These are phyloP conservation scores for Sinopyrophorus schimmeli DNA, from an alignment of 2,888 invertebrate genomes.

Conservation along the genomic window DNA sequence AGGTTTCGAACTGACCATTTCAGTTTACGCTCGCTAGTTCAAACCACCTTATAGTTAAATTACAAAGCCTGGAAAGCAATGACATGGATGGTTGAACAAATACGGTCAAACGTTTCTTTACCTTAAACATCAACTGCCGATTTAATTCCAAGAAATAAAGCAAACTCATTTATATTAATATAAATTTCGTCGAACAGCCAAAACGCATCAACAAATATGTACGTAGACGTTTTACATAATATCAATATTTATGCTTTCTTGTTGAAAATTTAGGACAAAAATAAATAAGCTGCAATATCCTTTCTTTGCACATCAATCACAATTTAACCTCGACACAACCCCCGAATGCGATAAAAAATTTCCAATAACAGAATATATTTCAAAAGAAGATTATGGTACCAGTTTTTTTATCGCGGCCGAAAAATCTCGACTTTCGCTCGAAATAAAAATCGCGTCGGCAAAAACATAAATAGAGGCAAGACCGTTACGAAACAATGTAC, in stretches of 20 bases:
- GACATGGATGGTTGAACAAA: slow-evolving; percentile 2
- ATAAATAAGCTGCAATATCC: slow-evolving; percentile 18
- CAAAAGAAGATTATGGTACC: slow-evolving; percentile 9
- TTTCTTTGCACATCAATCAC: slow-evolving; percentile 20
- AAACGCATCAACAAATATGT: too few species aligned
- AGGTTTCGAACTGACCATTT: slow-evolving; percentile 17
- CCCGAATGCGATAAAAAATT: slow-evolving; percentile 22
- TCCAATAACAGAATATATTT: slow-evolving; percentile 15
- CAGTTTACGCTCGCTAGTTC: slow-evolving; percentile 14
- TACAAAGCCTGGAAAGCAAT: slow-evolving; percentile 7
- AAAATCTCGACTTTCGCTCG: too few species aligned
- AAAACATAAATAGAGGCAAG: too few species aligned
- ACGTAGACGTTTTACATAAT: too few species aligned
- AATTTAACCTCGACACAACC: slow-evolving; percentile 21
- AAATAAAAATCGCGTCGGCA: too few species aligned
- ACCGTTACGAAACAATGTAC: too few species aligned
- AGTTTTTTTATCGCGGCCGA: too few species aligned
- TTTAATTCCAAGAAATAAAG: too few species aligned
- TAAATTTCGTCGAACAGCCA: too few species aligned
- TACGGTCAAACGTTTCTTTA: neutral
- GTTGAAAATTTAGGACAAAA: slow-evolving; percentile 13
- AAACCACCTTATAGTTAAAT: slow-evolving; percentile 12
- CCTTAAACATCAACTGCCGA: too few species aligned
- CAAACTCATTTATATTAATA: too few species aligned
- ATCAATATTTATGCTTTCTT: slow-evolving; percentile 12